Conservation (phyloP, 2,888 invertebrate genomes). For the Platyscelio sp. region DNA sequence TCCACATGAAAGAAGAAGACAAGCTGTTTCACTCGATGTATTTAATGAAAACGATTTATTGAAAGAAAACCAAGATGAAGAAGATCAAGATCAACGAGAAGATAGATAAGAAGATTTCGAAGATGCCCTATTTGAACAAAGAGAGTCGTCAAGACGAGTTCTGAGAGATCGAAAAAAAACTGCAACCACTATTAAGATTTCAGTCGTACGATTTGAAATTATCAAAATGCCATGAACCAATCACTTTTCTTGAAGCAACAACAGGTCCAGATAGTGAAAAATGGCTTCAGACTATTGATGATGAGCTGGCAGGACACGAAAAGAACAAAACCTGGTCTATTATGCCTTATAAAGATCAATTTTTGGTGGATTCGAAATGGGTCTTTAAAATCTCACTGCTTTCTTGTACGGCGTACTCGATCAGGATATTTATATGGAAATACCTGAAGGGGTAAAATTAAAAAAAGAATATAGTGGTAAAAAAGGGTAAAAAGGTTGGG, state of each 20-base stretch:
- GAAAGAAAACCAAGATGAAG: conserved; percentile 13
- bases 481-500: conserved; percentile 44
- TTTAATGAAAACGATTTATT: neutral
- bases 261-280: conserved; percentile 18
- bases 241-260: conserved; percentile 50
- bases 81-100: neutral
- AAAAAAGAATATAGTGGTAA: conserved; percentile 12
- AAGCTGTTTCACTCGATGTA: neutral
- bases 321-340: conserved; percentile 63
- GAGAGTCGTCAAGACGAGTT: conserved; percentile 5
- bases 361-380: conserved; percentile 68
- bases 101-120: neutral
- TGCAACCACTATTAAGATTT: conserved; percentile 3
- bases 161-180: conserved; percentile 12
- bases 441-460: conserved; percentile 44
- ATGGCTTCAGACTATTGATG: conserved; percentile 53
- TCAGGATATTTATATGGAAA: conserved; percentile 50
- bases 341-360: conserved; percentile 16
- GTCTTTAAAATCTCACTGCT: conserved; percentile 66
- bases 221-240: conserved; percentile 32
- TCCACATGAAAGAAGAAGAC: neutral
- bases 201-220: conserved; percentile 9
- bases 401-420: conserved; percentile 68
- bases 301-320: conserved; percentile 51
- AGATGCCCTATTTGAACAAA: neutral